These are phyloP conservation scores for Erebia ligea DNA, from an alignment of 2,888 invertebrate genomes.

Conservation along the genomic window DNA sequence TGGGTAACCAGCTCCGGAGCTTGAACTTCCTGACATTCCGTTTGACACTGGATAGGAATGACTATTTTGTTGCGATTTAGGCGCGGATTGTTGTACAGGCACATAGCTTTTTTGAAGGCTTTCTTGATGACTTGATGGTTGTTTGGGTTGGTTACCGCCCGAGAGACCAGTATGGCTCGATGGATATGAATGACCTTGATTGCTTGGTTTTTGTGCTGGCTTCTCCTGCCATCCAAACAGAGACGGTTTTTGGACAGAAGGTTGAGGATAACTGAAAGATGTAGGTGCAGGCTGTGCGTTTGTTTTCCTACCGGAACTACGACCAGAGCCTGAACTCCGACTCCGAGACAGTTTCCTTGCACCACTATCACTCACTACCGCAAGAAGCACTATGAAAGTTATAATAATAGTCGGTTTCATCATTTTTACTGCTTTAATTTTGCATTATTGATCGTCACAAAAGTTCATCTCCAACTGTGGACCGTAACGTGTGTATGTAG, in stretches of 20 bases:
- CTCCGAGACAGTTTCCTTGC: constrained; percentile 67
- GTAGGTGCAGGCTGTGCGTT: constrained; percentile 71
- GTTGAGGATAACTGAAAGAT: constrained; percentile 68
- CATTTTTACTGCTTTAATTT: constrained; percentile 19
- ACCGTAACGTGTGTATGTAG: constrained; percentile 41
- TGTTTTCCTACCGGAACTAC: constrained; percentile 62
- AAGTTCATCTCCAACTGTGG: constrained; percentile 1
- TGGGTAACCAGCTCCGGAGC: constrained; percentile 28
- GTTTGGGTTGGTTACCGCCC: constrained; percentile 58
- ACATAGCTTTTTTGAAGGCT: constrained; percentile 63
- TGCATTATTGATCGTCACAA: not conserved
- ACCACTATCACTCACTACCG: constrained; percentile 49
- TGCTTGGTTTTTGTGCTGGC: constrained; percentile 56
- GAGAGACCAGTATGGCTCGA: constrained; percentile 58
- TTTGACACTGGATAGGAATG: constrained; percentile 63
- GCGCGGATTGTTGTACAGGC: constrained; percentile 51
- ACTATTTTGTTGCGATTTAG: constrained; percentile 32
- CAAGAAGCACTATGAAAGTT: constrained; percentile 35
- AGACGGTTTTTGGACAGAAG: constrained; percentile 57
- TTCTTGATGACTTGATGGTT: constrained; percentile 60
- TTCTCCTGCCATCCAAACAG: constrained; percentile 74
- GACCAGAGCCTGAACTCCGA: constrained; percentile 67
- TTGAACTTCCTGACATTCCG: constrained; percentile 46
- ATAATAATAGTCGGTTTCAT: constrained; percentile 37
- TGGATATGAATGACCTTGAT: constrained; percentile 67